Base-by-base conservation (phyloP, 1,140 invertebrate species). In the Tetranychus cinnabarinus region DNA sequence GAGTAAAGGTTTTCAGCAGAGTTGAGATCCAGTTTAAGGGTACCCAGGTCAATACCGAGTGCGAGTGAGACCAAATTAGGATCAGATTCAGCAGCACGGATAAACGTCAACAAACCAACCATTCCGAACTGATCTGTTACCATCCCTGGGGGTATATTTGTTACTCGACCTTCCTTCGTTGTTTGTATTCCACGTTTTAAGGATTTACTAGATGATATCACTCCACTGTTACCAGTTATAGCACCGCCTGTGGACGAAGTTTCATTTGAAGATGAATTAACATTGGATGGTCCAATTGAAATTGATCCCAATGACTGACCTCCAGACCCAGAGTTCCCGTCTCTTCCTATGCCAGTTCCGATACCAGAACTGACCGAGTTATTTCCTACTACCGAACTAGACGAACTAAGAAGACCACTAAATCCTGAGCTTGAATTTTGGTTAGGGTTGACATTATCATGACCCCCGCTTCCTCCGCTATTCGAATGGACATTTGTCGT, bases 61-160 rank as follows among this genome's bases (percentile, higher is more conserved):
- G 93, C 92, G 67, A 99, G 73, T 33, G 88, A 88, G 59, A 96
- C 88, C 64, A 97, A 75, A 74, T 92, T 92, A 35, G 86, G 88
- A 77, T 97, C 89, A 33, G 87, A 88, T 77, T 99, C 93, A 54
- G 92, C 89, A 63, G 90, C 88, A 71, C 91, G 79, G 65, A 99
- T 95, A 74, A 97, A 97, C 60, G 92, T 92, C 70, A 98, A 75
- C 59, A 98, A 77, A 42, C 95, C 95, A 63, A 97, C 90, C 78
- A 98, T 97, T 64, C 95, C 95, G 76, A 96, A 99, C 77, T 98
- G 93, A 77, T 99, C 96, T 66, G 86, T 88, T 61, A 99, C 89
- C 93, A 98, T 98, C 71, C 85, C 88, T 59, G 81, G 80, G 55
- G 95, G 95, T 78, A 99, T 97, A 75, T 97, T 95, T 68, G 90